These are phyloP conservation scores for Meghimatium bilineatum DNA, from an alignment of 2,888 invertebrate species.

Conservation along the genomic window DNA sequence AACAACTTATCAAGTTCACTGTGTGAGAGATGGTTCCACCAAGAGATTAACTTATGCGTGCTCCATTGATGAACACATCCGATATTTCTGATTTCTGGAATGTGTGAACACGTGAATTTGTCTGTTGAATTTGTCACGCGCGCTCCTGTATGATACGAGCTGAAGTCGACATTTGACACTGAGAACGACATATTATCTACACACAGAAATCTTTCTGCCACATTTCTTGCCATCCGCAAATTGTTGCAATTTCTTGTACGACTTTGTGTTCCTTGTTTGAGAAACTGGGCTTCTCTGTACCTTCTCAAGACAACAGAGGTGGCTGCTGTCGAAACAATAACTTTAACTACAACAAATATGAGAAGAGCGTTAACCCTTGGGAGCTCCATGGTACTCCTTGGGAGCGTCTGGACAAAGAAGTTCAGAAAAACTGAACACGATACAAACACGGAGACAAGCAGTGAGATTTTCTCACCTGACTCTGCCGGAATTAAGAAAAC, in stretches of 20 bases:
- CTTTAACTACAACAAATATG: not conserved
- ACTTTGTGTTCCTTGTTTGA: too few relatives aligned
- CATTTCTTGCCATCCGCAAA: too few relatives aligned
- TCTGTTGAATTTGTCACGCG: too few relatives aligned
- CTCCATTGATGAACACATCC: not conserved
- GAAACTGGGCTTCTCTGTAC: not conserved
- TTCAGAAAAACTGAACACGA: conserved; percentile 6
- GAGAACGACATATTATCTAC: too few relatives aligned
- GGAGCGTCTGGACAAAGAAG: not conserved
- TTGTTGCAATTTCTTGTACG: not conserved
- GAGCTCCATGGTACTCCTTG: not conserved
- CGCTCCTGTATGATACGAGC: too few relatives aligned
- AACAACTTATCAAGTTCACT: not conserved
- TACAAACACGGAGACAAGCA: conserved; percentile 3
- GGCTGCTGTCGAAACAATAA: not conserved
- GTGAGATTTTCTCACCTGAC: conserved; percentile 15
- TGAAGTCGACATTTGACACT: too few relatives aligned
- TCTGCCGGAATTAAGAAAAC: conserved; percentile 11
- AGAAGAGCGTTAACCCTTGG: not conserved
- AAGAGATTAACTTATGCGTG: not conserved
- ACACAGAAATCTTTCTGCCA: too few relatives aligned
- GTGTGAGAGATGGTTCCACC: not conserved
- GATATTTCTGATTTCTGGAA: too few relatives aligned
- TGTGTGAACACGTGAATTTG: too few relatives aligned
- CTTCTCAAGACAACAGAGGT: not conserved